A percentile compares a stretch with the other conserved stretches of the same genome.
Conservation (phyloP, 2,113 vertebrate species). For the Cnemophilus loriae region DNA sequence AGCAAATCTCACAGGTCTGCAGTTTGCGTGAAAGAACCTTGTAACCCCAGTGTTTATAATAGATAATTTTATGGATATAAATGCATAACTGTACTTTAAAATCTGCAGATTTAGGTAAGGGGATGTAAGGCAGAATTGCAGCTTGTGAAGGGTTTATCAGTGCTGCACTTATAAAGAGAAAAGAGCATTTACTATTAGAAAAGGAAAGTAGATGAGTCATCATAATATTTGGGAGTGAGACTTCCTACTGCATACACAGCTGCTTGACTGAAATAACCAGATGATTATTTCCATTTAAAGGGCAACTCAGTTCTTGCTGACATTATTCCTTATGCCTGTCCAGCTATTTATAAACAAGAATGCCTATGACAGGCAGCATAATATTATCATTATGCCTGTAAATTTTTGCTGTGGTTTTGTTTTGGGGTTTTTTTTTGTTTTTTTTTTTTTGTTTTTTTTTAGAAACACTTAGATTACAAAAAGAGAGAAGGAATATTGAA, state of each 20-base stretch:
- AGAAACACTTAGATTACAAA: background rate
- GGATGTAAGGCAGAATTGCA: background rate
- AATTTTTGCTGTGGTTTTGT: background rate
- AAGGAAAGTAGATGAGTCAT: slow-evolving; percentile 48
- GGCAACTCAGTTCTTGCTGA: background rate
- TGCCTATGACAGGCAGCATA: background rate
- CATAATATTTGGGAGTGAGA: background rate
- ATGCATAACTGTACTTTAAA: background rate
- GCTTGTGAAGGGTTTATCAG: background rate
- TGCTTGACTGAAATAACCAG: background rate
- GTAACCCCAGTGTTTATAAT: background rate
- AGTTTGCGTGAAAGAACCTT: background rate
- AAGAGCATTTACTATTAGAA: background rate
- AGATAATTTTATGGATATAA: background rate
- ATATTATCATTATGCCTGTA: background rate
- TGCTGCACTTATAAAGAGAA: background rate
- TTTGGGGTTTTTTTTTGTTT: background rate
- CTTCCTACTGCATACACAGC: background rate
- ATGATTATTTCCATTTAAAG: slow-evolving; percentile 31
- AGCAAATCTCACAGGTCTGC: background rate
- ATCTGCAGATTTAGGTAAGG: background rate
- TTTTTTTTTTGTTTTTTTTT: too few relatives aligned
- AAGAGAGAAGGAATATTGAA: background rate
- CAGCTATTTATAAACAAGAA: background rate
- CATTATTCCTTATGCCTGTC: background rate